These are phyloP conservation scores for Apis mellifera DNA, from an alignment of 1,140 invertebrate species.

Conservation along the genomic window DNA sequence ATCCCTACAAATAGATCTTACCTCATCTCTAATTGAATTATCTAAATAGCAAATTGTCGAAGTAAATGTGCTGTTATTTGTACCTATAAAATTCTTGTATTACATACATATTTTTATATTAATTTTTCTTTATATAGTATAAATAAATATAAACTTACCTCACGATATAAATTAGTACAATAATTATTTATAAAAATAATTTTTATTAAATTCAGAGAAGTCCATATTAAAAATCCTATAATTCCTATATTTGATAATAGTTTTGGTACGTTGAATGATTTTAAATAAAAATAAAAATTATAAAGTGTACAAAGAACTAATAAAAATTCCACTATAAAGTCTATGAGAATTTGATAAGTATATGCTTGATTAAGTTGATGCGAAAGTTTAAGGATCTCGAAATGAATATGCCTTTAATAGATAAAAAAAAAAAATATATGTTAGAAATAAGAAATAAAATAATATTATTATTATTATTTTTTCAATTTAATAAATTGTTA, in stretches of 20 bases:
- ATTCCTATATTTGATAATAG: neutral
- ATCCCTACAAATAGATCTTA: neutral
- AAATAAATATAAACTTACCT: neutral
- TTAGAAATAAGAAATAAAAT: neutral
- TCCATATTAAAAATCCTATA: neutral
- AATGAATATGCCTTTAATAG: neutral
- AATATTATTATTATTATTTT: neutral
- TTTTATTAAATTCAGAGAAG: neutral
- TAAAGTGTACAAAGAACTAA: neutral
- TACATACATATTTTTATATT: neutral
- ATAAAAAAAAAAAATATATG: neutral
- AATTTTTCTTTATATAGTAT: neutral
- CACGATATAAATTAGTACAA: neutral
- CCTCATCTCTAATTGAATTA: neutral
- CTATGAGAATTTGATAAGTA: neutral
- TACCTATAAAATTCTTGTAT: neutral
- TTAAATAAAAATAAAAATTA: neutral
- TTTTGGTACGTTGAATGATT: neutral
- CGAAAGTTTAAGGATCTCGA: neutral
- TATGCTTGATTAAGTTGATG: neutral
- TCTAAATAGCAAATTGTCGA: neutral
- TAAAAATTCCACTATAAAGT: neutral
- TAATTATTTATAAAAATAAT: neutral
- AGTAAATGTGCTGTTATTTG: neutral
- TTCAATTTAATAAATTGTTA: too few relatives aligned